These are phyloP conservation scores for Notamacropus eugenii DNA, from an alignment of 2,797 vertebrate genomes.

Conservation along the genomic window DNA sequence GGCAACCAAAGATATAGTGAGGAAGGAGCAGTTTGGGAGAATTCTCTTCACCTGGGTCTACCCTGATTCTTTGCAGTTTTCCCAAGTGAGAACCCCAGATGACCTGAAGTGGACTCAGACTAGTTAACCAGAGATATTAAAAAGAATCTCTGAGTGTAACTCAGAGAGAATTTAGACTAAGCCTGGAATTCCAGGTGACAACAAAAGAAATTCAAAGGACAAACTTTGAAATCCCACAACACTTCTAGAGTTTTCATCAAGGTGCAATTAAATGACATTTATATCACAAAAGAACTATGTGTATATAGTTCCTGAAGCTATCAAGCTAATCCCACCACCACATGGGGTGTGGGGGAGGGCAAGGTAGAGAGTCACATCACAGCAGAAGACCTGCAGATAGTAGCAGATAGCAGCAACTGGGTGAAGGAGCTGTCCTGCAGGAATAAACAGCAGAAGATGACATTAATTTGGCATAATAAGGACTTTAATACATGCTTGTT, in stretches of 20 bases:
- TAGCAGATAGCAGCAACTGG: background rate
- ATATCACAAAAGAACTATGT: background rate
- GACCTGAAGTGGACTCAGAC: background rate
- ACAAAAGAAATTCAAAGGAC: background rate
- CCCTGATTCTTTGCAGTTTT: background rate
- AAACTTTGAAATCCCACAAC: background rate
- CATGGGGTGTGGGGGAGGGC: accelerated
- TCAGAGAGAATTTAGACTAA: background rate
- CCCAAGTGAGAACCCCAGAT: background rate
- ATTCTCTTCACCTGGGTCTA: background rate
- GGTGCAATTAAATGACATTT: background rate
- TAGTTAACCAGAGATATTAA: background rate
- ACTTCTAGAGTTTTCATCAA: background rate
- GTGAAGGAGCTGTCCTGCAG: background rate
- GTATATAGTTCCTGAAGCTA: background rate
- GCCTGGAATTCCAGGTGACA: background rate
- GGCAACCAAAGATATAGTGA: background rate
- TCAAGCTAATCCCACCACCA: background rate
- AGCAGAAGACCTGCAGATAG: background rate
- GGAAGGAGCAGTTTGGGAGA: background rate
- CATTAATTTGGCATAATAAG: background rate
- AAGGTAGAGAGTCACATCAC: background rate
- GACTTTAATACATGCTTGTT: background rate
- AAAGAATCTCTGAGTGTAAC: background rate
- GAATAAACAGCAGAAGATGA: background rate